Evolutionary conservation across 2,797 vertebrate genomes (phyloP), one percentile per base, ranked within the genome.

Genomic region (Hozukius guyotensis): DNA sequence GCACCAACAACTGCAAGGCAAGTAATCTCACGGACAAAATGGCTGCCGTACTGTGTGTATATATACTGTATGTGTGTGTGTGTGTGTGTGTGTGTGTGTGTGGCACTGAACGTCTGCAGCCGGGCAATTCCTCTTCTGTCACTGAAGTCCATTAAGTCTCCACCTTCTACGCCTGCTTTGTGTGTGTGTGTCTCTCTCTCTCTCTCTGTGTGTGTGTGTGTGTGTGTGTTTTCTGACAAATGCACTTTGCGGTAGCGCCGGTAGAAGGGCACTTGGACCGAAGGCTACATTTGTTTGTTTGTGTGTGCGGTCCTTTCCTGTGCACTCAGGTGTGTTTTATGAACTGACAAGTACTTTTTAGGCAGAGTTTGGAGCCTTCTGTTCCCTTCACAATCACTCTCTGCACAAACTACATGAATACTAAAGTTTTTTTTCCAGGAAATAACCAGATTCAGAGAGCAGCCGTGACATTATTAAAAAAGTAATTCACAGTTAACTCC

Each of bases 281-380:
- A 90, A 83, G 66, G 87, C 42, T 68, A 63, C 81, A 83, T 84
- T 87, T 86, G 74, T 86, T 78, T 86, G 78, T 76, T 75, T 84
- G 64, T 66, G 75, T 68, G 12, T 61, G 18, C 70, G 22, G 22
- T 25, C 22, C 36, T 81, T 72, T 80, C 52, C 59, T 81, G 70
- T 81, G 76, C 80, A 76, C 11, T 73, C 65, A 77, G n/a, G 55
- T 63, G 62, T 77, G 84, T 75, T 78, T 77, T 77, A 62, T 75
- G 68, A 88, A 75, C 59, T 74, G 83, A 77, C 75, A 77, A 2
- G 27, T 61, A 36, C 66, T 80, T 86, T 77, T 74, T 24, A 5
- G 34, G 36, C 53, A 53, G 24, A 20, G 14, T 59, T 81, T 64
- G 36, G 36, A 81, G 52, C 31, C 3, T 11, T 77, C 55, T 49